A percentile compares a stretch with the other conserved stretches of the same genome.
Evolutionary conservation across 2,797 vertebrate genomes (phyloP).

Genomic region (Epinephelus awoara): DNA sequence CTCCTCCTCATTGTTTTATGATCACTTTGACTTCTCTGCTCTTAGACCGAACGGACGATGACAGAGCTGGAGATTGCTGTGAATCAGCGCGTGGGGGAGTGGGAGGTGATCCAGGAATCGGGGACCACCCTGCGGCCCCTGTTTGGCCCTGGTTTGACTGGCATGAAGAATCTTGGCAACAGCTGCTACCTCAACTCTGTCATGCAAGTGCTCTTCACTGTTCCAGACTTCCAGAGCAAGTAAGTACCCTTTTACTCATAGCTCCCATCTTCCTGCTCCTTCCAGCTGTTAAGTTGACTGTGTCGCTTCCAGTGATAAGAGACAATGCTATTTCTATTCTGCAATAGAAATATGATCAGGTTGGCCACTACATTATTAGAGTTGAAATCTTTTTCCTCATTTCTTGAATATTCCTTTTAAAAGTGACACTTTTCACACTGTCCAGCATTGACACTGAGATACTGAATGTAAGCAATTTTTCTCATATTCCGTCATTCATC

Average conservation of each 20-base stretch:
- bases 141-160: constrained; percentile 94
- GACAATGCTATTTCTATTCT: background rate
- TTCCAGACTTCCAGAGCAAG: constrained; percentile 98
- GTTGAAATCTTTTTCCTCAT: background rate
- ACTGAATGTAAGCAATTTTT: constrained; percentile 7
- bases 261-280: background rate
- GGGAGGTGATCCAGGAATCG: constrained; percentile 99
- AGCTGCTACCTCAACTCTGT: constrained; percentile 99
- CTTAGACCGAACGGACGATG: constrained; percentile 97
- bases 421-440: background rate
- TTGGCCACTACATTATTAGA: background rate
- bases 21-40: constrained; percentile 9
- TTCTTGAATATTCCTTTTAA: background rate
- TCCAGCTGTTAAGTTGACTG: background rate
- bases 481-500: constrained; percentile 7
- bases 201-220: constrained; percentile 99
- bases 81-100: constrained; percentile 98
- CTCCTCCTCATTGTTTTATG: background rate
- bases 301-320: background rate
- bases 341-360: background rate
- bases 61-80: constrained; percentile 99
- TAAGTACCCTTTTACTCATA: constrained; percentile 69
- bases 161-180: constrained; percentile 98
- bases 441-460: background rate
- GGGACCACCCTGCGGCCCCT: constrained; percentile 93